phyloP scores from a whole-genome alignment of 35 echinoderm and acorn worm species.

The Chiridota heheva region DNA sequence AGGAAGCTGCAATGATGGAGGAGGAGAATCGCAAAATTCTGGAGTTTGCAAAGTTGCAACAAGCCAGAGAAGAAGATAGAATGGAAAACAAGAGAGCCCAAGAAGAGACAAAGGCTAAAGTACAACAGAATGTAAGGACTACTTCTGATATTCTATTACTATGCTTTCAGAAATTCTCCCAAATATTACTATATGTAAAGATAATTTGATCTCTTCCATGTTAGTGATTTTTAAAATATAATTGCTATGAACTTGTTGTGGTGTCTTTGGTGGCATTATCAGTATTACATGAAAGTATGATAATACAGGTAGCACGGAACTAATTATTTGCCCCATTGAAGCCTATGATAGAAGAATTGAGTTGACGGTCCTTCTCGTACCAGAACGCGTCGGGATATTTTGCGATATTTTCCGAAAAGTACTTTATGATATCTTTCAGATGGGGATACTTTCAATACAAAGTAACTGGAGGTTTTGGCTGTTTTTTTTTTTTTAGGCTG shows the following conservation, averaged over 20 bases:
- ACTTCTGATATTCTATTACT: neutral
- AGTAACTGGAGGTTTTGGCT: too few species aligned
- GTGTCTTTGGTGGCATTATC: too few species aligned
- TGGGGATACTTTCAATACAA: neutral
- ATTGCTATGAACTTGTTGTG: neutral
- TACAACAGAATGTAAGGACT: slow-evolving; percentile 78
- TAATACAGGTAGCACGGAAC: too few species aligned
- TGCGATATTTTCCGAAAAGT: too few species aligned
- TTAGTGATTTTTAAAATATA: neutral
- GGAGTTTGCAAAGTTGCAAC: slow-evolving; percentile 87
- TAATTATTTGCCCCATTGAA: too few species aligned
- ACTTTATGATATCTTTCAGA: neutral
- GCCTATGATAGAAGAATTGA: too few species aligned
- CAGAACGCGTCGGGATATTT: too few species aligned
- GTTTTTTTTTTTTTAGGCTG: too few species aligned
- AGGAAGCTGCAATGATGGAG: slow-evolving; percentile 77
- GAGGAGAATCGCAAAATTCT: slow-evolving; percentile 84
- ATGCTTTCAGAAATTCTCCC: neutral
- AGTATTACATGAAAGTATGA: too few species aligned
- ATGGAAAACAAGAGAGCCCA: slow-evolving; percentile 78
- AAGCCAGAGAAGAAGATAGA: slow-evolving; percentile 78
- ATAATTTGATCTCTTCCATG: too few species aligned
- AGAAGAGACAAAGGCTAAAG: slow-evolving; percentile 76
- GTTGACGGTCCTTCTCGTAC: too few species aligned
- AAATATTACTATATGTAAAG: neutral